These are phyloP conservation scores for Eubasilissa splendida DNA, from an alignment of 2,888 invertebrate genomes.

Conservation along the genomic window DNA sequence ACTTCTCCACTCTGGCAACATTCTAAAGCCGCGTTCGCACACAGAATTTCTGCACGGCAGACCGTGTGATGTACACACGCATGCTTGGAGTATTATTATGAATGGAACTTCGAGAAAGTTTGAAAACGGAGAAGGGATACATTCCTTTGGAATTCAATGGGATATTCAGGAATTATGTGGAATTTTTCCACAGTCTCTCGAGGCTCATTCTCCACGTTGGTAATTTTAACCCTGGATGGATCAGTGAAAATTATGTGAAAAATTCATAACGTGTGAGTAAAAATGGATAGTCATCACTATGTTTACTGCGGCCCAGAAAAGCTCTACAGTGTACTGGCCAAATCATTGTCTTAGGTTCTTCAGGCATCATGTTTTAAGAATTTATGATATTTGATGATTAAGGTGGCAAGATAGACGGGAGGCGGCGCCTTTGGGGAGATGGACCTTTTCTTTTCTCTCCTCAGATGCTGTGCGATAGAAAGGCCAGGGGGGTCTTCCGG, in stretches of 20 bases:
- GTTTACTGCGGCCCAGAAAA: too few relatives aligned
- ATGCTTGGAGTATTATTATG: constrained; percentile 20
- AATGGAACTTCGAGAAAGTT: constrained; percentile 4
- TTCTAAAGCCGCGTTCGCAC: constrained; percentile 7
- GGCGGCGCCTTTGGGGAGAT: too few relatives aligned
- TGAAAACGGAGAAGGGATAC: constrained; percentile 4
- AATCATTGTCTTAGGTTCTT: too few relatives aligned
- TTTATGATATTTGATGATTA: too few relatives aligned
- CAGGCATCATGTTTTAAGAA: too few relatives aligned
- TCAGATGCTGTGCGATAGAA: too few relatives aligned
- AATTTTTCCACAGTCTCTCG: neutral
- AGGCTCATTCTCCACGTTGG: neutral
- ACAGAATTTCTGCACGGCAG: neutral
- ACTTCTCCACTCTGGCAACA: neutral
- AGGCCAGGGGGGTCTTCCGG: too few relatives aligned
- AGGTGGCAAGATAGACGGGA: too few relatives aligned
- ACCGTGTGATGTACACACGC: constrained; percentile 14
- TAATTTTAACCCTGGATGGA: constrained; percentile 1
- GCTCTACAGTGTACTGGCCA: too few relatives aligned
- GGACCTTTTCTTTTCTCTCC: too few relatives aligned
- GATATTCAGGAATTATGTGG: constrained; percentile 6
- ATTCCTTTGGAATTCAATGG: constrained; percentile 13
- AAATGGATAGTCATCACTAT: too few relatives aligned
- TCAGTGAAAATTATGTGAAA: neutral
- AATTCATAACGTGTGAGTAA: neutral